Evolutionary conservation across 2,113 vertebrate genomes (phyloP).

Genomic region (Strix uralensis): DNA sequence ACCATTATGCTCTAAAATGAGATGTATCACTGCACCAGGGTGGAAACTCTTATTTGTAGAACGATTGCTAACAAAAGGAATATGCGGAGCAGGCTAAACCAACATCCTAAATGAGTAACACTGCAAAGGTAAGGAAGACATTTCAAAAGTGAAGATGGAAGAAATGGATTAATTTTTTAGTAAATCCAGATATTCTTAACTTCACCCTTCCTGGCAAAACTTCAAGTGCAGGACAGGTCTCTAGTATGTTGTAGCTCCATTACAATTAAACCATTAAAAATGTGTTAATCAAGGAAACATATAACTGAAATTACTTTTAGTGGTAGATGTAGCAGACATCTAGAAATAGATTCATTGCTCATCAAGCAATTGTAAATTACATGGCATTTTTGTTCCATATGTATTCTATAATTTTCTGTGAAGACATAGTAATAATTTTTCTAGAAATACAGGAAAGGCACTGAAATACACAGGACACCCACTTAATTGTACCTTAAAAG

Average conservation of each 20-base stretch:
- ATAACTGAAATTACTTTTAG: not conserved
- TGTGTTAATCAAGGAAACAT: not conserved
- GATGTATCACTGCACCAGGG: no score
- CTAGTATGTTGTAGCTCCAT: not conserved
- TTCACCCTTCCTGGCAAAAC: not conserved
- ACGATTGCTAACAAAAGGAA: not conserved
- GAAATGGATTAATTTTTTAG: not conserved
- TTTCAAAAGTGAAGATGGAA: not conserved
- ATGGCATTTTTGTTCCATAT: not conserved
- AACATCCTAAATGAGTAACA: not conserved
- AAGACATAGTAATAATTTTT: not conserved
- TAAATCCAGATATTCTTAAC: not conserved
- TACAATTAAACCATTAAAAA: not conserved
- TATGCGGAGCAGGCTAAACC: not conserved
- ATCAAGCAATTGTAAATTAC: not conserved
- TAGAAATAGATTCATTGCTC: not conserved
- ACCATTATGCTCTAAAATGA: not conserved
- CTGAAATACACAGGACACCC: not conserved
- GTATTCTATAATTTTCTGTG: not conserved
- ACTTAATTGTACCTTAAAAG: not conserved
- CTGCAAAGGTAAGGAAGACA: not conserved
- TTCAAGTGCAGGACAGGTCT: not conserved
- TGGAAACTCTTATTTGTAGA: not conserved
- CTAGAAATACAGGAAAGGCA: not conserved
- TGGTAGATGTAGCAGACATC: not conserved